Evolutionary conservation across 2,888 invertebrate genomes (phyloP).

Genomic region (Rhamphomyia laevipes): DNA sequence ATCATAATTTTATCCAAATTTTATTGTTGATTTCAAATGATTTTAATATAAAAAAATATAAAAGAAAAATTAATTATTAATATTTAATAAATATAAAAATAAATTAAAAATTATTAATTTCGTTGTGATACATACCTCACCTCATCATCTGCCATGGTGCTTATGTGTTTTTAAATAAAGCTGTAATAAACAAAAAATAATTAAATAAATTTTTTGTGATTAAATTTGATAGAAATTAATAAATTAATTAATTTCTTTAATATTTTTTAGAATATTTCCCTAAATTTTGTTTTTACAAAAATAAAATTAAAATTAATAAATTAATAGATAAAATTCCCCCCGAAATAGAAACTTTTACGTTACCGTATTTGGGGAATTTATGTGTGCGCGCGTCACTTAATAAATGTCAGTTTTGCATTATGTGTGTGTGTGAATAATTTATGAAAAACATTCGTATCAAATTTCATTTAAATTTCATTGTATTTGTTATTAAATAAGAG

Average conservation of each 20-base stretch:
- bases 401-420: constrained; percentile 2
- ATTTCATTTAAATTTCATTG: constrained; percentile 12
- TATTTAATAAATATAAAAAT: background rate
- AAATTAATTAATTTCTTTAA: constrained; percentile 10
- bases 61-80: background rate
- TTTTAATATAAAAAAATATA: too few species aligned
- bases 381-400: background rate
- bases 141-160: constrained; percentile 87
- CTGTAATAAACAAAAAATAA: constrained; percentile 10
- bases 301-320: too few species aligned
- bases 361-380: constrained; percentile 2
- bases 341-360: background rate
- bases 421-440: constrained; percentile 5
- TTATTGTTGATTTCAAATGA: too few species aligned
- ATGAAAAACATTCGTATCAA: constrained; percentile 13
- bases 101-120: background rate
- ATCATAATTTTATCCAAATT: too few species aligned
- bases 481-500: constrained; percentile 10
- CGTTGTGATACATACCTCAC: constrained; percentile 59
- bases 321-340: background rate
- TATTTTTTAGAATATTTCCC: too few species aligned
- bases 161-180: constrained; percentile 27
- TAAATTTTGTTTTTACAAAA: background rate
- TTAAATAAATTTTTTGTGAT: background rate
- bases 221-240: constrained; percentile 5